phyloP scores from a whole-genome alignment of 2,113 vertebrate genomes.

The Struthidea cinerea region DNA sequence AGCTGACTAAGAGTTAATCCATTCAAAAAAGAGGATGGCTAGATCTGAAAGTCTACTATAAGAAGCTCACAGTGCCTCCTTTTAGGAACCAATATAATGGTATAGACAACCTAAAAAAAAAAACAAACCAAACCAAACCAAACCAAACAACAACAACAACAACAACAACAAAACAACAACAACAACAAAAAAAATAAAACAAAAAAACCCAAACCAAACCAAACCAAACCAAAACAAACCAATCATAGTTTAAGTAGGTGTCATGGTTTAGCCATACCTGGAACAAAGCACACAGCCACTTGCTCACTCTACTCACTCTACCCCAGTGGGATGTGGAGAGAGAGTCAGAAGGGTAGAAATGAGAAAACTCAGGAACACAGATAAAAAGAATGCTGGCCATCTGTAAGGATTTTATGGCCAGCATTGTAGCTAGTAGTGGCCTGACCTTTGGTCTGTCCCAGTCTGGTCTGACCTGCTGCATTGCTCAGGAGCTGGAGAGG shows the following conservation, averaged over 20 bases:
- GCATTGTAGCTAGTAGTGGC: not conserved
- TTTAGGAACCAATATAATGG: not conserved
- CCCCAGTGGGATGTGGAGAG: accelerated
- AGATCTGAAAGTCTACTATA: not conserved
- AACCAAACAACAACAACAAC: too few species aligned
- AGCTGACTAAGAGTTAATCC: not conserved
- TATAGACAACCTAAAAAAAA: not conserved
- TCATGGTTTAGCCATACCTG: not conserved
- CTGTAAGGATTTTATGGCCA: not conserved
- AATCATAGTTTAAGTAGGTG: accelerated
- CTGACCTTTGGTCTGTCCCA: not conserved
- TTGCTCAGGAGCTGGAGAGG: not conserved
- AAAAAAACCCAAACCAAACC: not conserved
- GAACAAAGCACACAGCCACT: not conserved
- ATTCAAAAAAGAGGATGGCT: not conserved
- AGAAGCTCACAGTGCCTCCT: not conserved
- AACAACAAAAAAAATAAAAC: too few species aligned
- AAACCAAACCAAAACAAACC: not conserved
- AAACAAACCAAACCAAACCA: not conserved
- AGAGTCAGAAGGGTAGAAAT: accelerated
- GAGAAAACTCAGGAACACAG: not conserved
- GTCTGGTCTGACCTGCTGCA: not conserved
- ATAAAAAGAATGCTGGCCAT: not conserved
- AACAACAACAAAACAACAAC: too few species aligned
- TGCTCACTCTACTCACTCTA: accelerated